phyloP scores from a whole-genome alignment of 2,888 invertebrate genomes.

The Tetheella fluctuosa region DNA sequence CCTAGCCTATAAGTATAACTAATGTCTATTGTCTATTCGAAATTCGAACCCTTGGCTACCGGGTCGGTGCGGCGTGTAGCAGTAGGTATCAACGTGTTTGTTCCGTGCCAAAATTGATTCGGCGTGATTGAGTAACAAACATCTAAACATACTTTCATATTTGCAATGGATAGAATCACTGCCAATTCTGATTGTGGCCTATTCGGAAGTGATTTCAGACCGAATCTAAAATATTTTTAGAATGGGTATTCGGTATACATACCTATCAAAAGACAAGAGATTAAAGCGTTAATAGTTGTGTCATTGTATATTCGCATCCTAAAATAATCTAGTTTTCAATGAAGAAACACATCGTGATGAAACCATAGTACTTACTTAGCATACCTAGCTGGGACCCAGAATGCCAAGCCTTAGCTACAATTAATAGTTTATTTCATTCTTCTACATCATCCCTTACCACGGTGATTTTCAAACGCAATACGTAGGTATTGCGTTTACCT shows the following conservation, averaged over 20 bases:
- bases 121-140: neutral
- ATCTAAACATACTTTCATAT: slow-evolving; percentile 2
- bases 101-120: neutral
- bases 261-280: too few relatives aligned
- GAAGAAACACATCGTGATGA: too few relatives aligned
- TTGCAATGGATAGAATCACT: neutral
- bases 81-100: neutral
- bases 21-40: neutral
- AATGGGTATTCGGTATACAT: too few relatives aligned
- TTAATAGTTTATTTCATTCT: too few relatives aligned
- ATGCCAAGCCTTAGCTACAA: too few relatives aligned
- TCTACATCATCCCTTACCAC: neutral
- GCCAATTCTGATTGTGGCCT: neutral
- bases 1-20: neutral
- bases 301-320: too few relatives aligned
- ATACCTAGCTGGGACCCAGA: too few relatives aligned
- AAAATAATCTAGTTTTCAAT: too few relatives aligned
- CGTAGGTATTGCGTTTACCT: too few relatives aligned
- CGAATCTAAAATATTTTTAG: too few relatives aligned
- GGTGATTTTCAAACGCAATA: neutral
- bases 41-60: neutral
- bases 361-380: too few relatives aligned
- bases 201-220: neutral
- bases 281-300: too few relatives aligned
- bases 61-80: neutral